Conservation (phyloP, 2,797 vertebrate genomes). For the Yasuhikotakia modesta region DNA sequence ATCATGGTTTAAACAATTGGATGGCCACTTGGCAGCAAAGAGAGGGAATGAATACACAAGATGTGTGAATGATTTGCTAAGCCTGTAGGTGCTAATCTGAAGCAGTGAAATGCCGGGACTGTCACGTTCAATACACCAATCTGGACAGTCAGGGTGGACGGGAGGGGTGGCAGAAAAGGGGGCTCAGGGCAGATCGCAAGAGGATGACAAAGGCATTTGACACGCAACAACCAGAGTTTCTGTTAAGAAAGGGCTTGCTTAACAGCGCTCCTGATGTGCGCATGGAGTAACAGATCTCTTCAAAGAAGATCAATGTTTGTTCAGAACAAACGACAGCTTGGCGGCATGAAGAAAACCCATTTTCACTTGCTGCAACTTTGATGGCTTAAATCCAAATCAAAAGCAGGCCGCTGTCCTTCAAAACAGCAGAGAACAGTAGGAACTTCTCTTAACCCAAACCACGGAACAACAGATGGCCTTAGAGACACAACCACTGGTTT, state of each 20-base stretch:
- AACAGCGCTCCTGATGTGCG: background rate
- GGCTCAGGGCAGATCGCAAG: constrained; percentile 12
- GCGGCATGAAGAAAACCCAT: constrained; percentile 25
- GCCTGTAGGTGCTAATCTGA: constrained; percentile 23
- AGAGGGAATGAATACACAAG: constrained; percentile 41
- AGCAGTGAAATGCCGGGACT: constrained; percentile 14
- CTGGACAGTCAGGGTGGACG: background rate
- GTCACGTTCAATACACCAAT: constrained; percentile 21
- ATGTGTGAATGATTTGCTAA: constrained; percentile 53
- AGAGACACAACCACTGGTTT: constrained; percentile 36
- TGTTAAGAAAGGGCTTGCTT: constrained; percentile 2
- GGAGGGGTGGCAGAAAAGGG: background rate
- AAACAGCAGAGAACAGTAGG: constrained; percentile 13
- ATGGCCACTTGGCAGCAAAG: constrained; percentile 37
- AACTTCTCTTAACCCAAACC: constrained; percentile 17
- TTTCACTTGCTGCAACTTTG: constrained; percentile 35
- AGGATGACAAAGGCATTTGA: constrained; percentile 24
- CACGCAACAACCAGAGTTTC: constrained; percentile 33
- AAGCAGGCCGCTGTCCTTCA: constrained; percentile 14
- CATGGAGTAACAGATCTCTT: constrained; percentile 25
- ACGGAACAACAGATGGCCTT: constrained; percentile 51
- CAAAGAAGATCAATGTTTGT: constrained; percentile 52
- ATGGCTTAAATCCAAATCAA: constrained; percentile 34
- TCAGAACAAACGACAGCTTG: constrained; percentile 40
- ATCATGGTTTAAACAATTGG: constrained; percentile 23